phyloP scores from a whole-genome alignment of 2,113 vertebrate species.

The Burhinus oedicnemus region DNA sequence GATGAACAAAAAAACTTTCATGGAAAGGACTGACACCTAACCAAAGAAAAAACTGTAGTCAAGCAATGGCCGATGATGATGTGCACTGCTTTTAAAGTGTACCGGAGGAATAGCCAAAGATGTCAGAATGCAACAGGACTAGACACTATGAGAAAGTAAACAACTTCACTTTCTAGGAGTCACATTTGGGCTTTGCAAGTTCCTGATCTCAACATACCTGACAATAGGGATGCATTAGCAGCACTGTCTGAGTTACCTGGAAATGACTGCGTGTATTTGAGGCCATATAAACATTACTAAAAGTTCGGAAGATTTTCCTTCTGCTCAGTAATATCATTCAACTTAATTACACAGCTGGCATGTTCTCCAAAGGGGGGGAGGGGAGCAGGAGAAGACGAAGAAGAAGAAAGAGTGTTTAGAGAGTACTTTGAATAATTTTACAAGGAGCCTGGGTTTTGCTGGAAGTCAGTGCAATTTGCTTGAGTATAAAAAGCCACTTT shows the following conservation, averaged over 20 bases:
- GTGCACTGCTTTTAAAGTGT: neutral
- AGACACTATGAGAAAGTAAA: neutral
- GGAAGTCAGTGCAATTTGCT: neutral
- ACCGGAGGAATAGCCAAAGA: neutral
- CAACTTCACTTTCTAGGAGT: neutral
- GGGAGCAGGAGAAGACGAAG: too few relatives aligned
- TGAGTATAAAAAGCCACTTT: neutral
- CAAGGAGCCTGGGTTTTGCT: neutral
- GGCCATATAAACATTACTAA: neutral
- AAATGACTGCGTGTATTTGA: neutral
- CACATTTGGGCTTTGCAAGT: neutral
- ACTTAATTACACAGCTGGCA: neutral
- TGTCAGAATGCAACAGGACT: neutral
- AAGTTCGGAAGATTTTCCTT: neutral
- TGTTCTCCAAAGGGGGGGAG: neutral
- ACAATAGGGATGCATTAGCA: neutral
- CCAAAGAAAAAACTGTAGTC: neutral
- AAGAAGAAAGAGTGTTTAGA: neutral
- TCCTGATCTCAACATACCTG: neutral
- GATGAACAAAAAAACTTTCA: neutral
- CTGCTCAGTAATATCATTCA: neutral
- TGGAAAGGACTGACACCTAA: too few relatives aligned
- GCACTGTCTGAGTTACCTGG: neutral
- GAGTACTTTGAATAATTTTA: neutral
- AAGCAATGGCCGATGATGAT: neutral